Evolutionary conservation across 2,888 invertebrate species (phyloP).

Genomic region (Euclidia mi): DNA sequence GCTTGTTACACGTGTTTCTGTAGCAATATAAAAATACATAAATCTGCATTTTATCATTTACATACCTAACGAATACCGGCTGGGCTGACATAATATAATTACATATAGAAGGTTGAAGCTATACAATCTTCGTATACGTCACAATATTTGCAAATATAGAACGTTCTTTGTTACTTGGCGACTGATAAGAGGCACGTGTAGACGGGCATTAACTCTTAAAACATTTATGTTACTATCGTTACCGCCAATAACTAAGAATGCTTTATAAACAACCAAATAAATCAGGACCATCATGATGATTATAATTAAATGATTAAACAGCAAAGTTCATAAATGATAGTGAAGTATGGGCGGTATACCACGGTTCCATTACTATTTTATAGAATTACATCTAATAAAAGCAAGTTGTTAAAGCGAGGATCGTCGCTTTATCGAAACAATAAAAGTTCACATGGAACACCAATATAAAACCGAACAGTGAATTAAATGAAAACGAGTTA

Average conservation of each 20-base stretch:
- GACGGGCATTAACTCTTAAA: conserved; percentile 1
- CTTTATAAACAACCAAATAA: too few relatives aligned
- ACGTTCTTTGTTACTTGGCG: too few relatives aligned
- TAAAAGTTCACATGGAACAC: conserved; percentile 35
- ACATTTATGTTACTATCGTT: background rate
- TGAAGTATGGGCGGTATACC: background rate
- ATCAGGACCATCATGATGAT: too few relatives aligned
- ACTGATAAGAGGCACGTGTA: conserved; percentile 2
- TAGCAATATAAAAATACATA: background rate
- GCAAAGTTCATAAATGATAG: too few relatives aligned
- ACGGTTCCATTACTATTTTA: background rate
- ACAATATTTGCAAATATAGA: too few relatives aligned
- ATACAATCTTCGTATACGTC: too few relatives aligned
- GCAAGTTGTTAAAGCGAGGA: conserved; percentile 8
- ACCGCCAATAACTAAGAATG: too few relatives aligned
- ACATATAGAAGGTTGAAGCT: too few relatives aligned
- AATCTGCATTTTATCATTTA: too few relatives aligned
- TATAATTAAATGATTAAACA: too few relatives aligned
- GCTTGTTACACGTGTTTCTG: conserved; percentile 10
- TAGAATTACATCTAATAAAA: conserved; percentile 2
- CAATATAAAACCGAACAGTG: conserved; percentile 39
- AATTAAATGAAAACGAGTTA: conserved; percentile 52
- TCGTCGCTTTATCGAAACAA: conserved; percentile 26
- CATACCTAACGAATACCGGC: too few relatives aligned
- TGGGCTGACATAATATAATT: too few relatives aligned